phyloP scores from a whole-genome alignment of 2,888 invertebrate genomes.

The Hanleya hanleyi region DNA sequence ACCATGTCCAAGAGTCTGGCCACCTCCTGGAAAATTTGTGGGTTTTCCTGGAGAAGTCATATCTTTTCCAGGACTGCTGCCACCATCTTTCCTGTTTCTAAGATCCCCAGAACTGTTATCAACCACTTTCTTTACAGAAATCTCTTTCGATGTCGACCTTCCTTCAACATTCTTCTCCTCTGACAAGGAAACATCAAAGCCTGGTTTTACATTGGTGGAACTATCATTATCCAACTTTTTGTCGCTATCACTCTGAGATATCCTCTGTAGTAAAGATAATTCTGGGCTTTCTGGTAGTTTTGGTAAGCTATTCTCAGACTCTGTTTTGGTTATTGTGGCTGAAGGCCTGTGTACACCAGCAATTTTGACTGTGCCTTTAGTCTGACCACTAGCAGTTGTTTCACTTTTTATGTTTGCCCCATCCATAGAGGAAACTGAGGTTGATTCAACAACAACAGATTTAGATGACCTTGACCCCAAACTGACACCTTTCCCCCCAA shows the following conservation, averaged over 20 bases:
- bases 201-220: neutral
- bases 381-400: neutral
- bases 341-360: neutral
- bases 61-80: neutral
- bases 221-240: neutral
- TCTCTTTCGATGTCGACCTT: too few species aligned
- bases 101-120: neutral
- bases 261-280: neutral
- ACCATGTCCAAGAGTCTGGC: neutral
- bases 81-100: too few species aligned
- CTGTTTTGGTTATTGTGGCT: neutral
- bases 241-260: neutral
- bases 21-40: neutral
- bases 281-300: neutral
- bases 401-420: too few species aligned
- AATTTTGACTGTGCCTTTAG: neutral
- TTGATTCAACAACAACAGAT: too few species aligned
- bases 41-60: neutral
- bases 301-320: neutral
- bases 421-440: neutral
- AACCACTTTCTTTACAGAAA: neutral
- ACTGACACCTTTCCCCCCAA: slow-evolving; percentile 48
- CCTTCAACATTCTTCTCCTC: neutral
- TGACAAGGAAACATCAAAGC: too few species aligned
- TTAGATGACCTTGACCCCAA: too few species aligned